A percentile compares a stretch with the other conserved stretches of the same genome.
phyloP scores from a whole-genome alignment of 2,113 vertebrate species.

The Uria lomvia region DNA sequence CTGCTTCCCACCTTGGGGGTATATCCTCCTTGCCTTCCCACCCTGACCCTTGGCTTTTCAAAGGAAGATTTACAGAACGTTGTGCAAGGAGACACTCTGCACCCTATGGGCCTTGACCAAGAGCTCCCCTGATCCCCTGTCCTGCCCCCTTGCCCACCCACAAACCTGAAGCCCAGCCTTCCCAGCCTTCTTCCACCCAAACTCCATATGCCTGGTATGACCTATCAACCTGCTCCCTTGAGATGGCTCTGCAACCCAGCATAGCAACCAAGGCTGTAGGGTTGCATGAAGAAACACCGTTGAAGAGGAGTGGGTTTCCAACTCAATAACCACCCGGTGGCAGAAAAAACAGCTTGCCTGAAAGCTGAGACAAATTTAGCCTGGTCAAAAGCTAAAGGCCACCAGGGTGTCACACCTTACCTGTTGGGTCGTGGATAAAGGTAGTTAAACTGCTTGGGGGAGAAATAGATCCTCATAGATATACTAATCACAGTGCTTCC shows the following conservation, averaged over 20 bases:
- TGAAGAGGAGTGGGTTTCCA: neutral
- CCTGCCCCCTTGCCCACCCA: neutral
- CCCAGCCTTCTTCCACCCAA: neutral
- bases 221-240: neutral
- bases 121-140: neutral
- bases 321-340: rapidly evolving
- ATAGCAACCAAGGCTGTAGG: neutral
- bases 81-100: neutral
- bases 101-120: neutral
- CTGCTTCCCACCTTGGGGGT: neutral
- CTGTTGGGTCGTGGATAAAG: neutral
- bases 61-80: neutral
- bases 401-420: neutral
- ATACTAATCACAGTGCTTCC: neutral
- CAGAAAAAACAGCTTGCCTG: neutral
- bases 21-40: neutral
- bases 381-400: neutral
- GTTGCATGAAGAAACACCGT: neutral
- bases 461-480: neutral
- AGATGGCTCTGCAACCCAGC: neutral
- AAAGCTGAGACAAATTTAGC: neutral
- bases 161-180: neutral
- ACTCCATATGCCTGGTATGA: rapidly evolving
- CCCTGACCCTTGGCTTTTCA: neutral
- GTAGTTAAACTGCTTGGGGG: neutral